Evolutionary conservation across 2,797 vertebrate species (phyloP).

Genomic region (Syngnathus acus): DNA sequence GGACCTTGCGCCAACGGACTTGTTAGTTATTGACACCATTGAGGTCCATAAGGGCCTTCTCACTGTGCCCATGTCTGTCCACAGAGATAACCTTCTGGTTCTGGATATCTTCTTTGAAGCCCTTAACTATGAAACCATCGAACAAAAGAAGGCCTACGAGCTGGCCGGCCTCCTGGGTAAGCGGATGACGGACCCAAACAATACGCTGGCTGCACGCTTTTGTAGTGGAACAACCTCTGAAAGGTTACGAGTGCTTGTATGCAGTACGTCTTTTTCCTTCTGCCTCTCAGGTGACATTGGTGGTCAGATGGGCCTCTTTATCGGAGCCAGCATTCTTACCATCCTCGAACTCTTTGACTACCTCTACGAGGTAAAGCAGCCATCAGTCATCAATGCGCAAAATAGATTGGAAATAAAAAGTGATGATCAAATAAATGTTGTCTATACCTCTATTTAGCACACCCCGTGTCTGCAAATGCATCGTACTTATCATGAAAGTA

Average conservation of each 20-base stretch:
- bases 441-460: too few relatives aligned
- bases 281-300: slow-evolving; percentile 86
- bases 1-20: not conserved
- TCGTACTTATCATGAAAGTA: too few relatives aligned
- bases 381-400: not conserved
- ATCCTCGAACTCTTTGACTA: slow-evolving; percentile 97
- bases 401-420: not conserved
- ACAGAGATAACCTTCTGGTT: slow-evolving; percentile 96
- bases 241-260: not conserved
- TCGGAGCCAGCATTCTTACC: slow-evolving; percentile 96
- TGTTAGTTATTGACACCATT: slow-evolving; percentile 9
- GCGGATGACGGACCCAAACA: slow-evolving; percentile 33
- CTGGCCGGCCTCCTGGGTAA: slow-evolving; percentile 94
- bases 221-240: not conserved
- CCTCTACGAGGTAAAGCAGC: slow-evolving; percentile 82
- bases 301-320: slow-evolving; percentile 98
- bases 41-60: not conserved
- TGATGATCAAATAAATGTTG: too few relatives aligned
- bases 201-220: slow-evolving; percentile 2
- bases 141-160: slow-evolving; percentile 98
- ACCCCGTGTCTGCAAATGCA: too few relatives aligned
- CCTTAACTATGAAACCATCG: slow-evolving; percentile 97
- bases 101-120: slow-evolving; percentile 98
- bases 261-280: not conserved
- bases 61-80: slow-evolving; percentile 27